Conservation (phyloP, 2,113 vertebrate species). For the Addax nasomaculatus region DNA sequence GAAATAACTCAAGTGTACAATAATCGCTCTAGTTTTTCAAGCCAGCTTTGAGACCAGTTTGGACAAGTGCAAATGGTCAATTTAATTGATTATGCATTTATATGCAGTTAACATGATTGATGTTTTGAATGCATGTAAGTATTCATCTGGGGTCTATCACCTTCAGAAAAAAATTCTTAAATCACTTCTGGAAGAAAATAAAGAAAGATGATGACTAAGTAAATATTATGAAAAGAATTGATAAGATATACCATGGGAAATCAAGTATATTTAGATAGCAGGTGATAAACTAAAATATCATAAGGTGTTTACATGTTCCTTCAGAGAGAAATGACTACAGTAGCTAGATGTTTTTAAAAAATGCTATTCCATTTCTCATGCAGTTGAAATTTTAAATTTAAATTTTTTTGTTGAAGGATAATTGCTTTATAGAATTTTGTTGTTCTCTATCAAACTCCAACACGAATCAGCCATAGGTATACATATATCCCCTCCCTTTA, state of each 20-base stretch:
- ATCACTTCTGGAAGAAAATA: constrained; percentile 61
- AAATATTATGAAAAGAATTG: constrained; percentile 47
- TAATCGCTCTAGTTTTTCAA: constrained; percentile 2
- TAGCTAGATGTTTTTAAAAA: background rate
- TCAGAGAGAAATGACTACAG: background rate
- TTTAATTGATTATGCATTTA: constrained; percentile 25
- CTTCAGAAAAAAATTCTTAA: constrained; percentile 51
- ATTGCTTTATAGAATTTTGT: background rate
- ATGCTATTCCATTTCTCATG: background rate
- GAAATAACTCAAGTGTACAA: background rate
- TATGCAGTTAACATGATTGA: constrained; percentile 42
- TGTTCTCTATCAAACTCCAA: background rate
- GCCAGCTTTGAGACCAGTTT: background rate
- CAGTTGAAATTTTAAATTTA: constrained; percentile 22
- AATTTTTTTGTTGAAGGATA: background rate
- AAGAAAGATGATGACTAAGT: constrained; percentile 51
- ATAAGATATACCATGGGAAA: constrained; percentile 31
- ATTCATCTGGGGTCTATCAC: background rate
- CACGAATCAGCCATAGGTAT: background rate
- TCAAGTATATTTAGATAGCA: constrained; percentile 60
- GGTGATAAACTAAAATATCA: constrained; percentile 51
- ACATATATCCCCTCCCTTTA: background rate
- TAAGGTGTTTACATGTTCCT: constrained; percentile 1
- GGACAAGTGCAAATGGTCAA: background rate
- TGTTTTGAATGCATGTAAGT: background rate